Base-by-base conservation (phyloP, 2,113 vertebrate species). In the Sinocyclocheilus anshuiensis region DNA sequence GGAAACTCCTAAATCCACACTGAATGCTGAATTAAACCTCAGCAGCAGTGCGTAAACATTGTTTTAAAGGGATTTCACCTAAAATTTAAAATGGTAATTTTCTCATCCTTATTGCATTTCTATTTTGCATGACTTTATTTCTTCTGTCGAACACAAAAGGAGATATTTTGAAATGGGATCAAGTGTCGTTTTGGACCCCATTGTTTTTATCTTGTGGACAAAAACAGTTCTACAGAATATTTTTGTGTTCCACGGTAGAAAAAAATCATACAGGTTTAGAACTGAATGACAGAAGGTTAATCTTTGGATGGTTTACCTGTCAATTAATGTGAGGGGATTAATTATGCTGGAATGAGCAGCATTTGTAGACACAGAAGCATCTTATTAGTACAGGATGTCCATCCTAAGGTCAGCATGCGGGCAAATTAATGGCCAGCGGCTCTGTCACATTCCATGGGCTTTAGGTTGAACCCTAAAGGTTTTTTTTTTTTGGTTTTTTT, bases 401-500 rank as follows among this genome's bases (percentile, higher is more conserved):
- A 12, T 48, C 45, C 45, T 12, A 48, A 48, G 45, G 45, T 72
- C 71, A 53, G n/a, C 22, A 39, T 18, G 4, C 74, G 22, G 77
- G 29, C 6, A 1, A 61, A 63, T 65, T 16, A 6, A 59, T 76
- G 36, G n/a, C 1, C 59, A 57, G 61, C 20, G 45, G 61, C 59
- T 55, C 36, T 71, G 48, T 81, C 77, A 45, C 84, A 77, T 83
- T 86, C 24, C 61, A 82, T 33, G 59, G 67, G 71, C 45, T 81
- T 82, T 59, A 42, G 33, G 75, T 81, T 12, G 36, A 48, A 74
- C 55, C 42, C 57, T 29, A 10, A 8, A 33, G 75, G n/a, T n/a
- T n/a, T 61, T 36, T 12, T 29, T 26, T 33, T 39, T 33, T 42
- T 42, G 7, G 1, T 42, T 2, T 39, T 33, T 9, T 42, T 42